Evolutionary conservation across 1,140 invertebrate species (phyloP), one percentile per base, ranked within the genome.

Genomic region (Drosophila arizonae): DNA sequence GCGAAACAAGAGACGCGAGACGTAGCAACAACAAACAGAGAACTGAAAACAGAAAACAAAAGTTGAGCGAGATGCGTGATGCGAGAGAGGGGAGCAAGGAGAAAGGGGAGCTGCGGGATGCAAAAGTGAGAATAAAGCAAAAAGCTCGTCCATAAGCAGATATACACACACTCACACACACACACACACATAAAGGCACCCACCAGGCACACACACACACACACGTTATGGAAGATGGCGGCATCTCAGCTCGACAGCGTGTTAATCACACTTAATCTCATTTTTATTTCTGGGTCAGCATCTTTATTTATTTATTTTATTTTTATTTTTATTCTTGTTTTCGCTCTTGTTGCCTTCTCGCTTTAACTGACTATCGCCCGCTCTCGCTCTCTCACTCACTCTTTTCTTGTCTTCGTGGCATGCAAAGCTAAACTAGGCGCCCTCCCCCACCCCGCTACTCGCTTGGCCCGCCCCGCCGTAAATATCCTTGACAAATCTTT

Each of bases 201-300:
- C 21, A 24, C 21, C 21, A 24, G 21, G 21, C 17, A 17, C 13
- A 72, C 28, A 15, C 21, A 15, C 46, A 56, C 51, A 36, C 48
- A 67, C 60, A 77, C 62, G 63, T 63, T 72, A 71, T 63, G 67
- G 76, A 81, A 67, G 70, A 69, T 64, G 81, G 63, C 60, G 67
- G 56, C 67, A 54, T 72, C 82, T 76, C 77, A 87, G 65, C 82
- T 79, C 69, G 79, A 76, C 84, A 72, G 84, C 81, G 78, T 90
- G 86, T 90, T 90, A 90, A 90, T 90, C 86, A 90, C 86, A 90
- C 86, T 90, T 90, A 90, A 90, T 90, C 86, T 90, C 78, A 90
- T 90, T 90, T 90, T 90, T 90, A 90, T 90, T 86, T 86, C 86
- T 90, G 81, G 86, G 86, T 90, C 86, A 90, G 86, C 86, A 90